A percentile compares a stretch with the other conserved stretches of the same genome.
Evolutionary conservation across 2,113 vertebrate species (phyloP).

Genomic region (Pungitius pungitius): DNA sequence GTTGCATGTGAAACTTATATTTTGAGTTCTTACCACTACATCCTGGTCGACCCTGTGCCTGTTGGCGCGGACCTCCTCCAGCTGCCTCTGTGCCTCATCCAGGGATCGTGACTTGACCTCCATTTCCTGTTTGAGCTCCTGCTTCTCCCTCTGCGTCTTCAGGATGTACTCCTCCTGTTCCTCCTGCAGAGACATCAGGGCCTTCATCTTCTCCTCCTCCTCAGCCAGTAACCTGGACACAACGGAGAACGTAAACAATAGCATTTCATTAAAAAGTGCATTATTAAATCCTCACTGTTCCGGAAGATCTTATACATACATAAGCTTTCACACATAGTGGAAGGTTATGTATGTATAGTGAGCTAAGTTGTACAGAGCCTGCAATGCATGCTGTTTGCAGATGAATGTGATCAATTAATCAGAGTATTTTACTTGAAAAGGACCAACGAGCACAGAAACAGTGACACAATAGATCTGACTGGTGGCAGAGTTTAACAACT

Average conservation of each 20-base stretch:
- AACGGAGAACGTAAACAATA: slow-evolving; percentile 4
- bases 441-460: slow-evolving; percentile 2
- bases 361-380: neutral
- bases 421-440: neutral
- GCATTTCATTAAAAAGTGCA: neutral
- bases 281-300: neutral
- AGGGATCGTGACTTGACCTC: slow-evolving; percentile 87
- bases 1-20: neutral
- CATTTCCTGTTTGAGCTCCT: slow-evolving; percentile 94
- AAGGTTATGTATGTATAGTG: too few relatives aligned
- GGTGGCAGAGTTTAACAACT: slow-evolving; percentile 51
- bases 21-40: slow-evolving; percentile 86
- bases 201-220: slow-evolving; percentile 93
- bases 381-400: neutral
- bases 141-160: slow-evolving; percentile 90
- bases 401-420: neutral
- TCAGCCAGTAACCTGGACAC: slow-evolving; percentile 86
- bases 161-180: slow-evolving; percentile 94
- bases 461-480: slow-evolving; percentile 14
- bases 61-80: slow-evolving; percentile 93
- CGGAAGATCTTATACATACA: neutral
- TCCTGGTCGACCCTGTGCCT: slow-evolving; percentile 92
- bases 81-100: slow-evolving; percentile 89
- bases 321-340: neutral
- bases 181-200: slow-evolving; percentile 90